Base-by-base conservation (phyloP, 1,140 invertebrate genomes). In the Eriosoma lanigerum region DNA sequence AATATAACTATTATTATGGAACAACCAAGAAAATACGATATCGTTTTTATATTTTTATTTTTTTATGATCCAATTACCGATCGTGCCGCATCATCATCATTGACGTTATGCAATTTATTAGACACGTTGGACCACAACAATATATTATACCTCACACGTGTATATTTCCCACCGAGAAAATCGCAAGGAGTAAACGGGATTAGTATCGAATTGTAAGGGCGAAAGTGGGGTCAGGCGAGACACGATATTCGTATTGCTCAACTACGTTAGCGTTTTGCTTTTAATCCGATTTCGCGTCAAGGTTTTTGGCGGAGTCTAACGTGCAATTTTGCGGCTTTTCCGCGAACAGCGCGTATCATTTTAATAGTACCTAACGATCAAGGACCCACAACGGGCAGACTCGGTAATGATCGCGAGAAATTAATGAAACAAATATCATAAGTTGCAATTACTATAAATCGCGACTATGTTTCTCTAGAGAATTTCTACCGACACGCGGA, bases 251-350 rank as follows among this genome's bases (percentile, higher is more conserved):
- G 32, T 38, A 38, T 68, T 68, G 66, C 66, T 68, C 66, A 48
- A 68, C 66, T 48, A 21, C n/a, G n/a, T n/a, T 26, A 48, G 15
- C 66, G 66, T 68, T 48, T 24, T 68, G 38, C 62, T 64, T 68
- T 46, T 68, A 46, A 68, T 68, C 38, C 21, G 38, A 68, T 48
- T 48, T 68, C 21, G 21, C 66, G 21, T 68, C 66, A 68, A 68
- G 66, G 44, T 68, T 48, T 46, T 46, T 38, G 12, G n/a, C 64
- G n/a, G 64, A n/a, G 46, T n/a, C 64, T 5, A 21, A 46, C 38
- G 44, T 46, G 66, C 24, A 68, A 68, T 68, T 46, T 48, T 48
- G 66, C 44, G 66, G 66, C 66, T 68, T 68, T 68, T 68, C 66
- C 66, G 66, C 66, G 38, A 46, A 68, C 64, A 46, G 32, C 32